Percentiles rank a stretch among this genome's conserved stretches.
phyloP scores from a whole-genome alignment of 64 coral and sea anemone genomes.

The Montipora capricornis region DNA sequence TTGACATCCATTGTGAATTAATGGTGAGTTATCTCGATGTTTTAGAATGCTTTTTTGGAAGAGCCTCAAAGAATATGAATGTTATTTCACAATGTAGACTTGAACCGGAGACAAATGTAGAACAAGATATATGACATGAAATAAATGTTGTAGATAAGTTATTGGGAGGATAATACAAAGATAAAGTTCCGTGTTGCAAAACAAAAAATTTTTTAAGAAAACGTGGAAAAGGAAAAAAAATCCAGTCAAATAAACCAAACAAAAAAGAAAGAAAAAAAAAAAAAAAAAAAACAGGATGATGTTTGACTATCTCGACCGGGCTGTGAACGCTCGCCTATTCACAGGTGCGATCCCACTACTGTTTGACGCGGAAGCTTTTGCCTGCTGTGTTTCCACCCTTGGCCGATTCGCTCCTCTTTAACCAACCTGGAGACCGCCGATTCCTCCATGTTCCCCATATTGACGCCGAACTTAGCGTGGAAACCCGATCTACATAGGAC shows the following conservation, averaged over 20 bases:
- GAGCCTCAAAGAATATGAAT: too few species aligned
- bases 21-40: too few species aligned
- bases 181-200: not conserved
- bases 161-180: not conserved
- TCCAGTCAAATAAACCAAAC: too few species aligned
- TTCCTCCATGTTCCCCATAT: not conserved
- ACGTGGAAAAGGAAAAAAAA: not conserved
- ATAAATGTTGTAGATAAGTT: too few species aligned
- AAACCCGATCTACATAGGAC: not conserved
- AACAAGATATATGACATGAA: too few species aligned
- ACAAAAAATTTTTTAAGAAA: not conserved
- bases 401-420: not conserved
- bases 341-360: not conserved
- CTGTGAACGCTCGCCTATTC: not conserved
- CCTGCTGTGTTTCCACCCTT: not conserved
- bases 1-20: too few species aligned
- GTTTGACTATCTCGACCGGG: too few species aligned
- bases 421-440: not conserved
- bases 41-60: too few species aligned
- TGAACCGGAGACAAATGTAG: too few species aligned
- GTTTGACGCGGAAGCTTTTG: constrained; percentile 21
- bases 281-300: not conserved
- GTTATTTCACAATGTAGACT: too few species aligned
- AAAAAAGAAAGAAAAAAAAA: not conserved
- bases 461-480: not conserved